These are phyloP conservation scores for Rhincodon typus DNA, from an alignment of 2,797 vertebrate genomes.

Conservation along the genomic window DNA sequence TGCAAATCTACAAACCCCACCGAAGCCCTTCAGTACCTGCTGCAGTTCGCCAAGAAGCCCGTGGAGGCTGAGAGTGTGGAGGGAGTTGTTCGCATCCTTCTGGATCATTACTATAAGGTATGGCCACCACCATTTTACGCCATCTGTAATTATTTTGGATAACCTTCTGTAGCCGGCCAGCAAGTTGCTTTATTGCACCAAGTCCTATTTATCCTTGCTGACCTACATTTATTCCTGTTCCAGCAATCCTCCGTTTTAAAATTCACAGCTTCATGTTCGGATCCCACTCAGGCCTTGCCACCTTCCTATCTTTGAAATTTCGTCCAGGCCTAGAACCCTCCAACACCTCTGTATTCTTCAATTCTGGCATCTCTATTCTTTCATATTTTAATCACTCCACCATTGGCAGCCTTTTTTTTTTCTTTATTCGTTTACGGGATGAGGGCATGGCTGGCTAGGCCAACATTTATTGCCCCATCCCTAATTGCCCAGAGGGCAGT, in stretches of 20 bases:
- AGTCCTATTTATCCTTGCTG: background rate
- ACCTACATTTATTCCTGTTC: background rate
- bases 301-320: background rate
- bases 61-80: slow-evolving; percentile 93
- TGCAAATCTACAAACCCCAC: slow-evolving; percentile 84
- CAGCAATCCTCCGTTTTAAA: background rate
- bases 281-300: background rate
- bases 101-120: slow-evolving; percentile 97
- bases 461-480: too few relatives aligned
- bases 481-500: too few relatives aligned
- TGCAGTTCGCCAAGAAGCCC: slow-evolving; percentile 83
- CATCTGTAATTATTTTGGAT: background rate
- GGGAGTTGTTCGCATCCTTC: slow-evolving; percentile 81
- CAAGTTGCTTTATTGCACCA: background rate
- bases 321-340: background rate
- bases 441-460: too few relatives aligned
- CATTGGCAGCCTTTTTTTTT: too few relatives aligned
- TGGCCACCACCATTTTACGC: background rate
- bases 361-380: background rate
- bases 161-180: background rate
- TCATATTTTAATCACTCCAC: background rate
- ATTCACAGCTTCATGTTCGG: background rate
- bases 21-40: slow-evolving; percentile 84
- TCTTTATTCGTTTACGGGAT: too few relatives aligned
- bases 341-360: background rate